Conservation (phyloP, 2,113 vertebrate genomes). For the Agelaius tricolor region DNA sequence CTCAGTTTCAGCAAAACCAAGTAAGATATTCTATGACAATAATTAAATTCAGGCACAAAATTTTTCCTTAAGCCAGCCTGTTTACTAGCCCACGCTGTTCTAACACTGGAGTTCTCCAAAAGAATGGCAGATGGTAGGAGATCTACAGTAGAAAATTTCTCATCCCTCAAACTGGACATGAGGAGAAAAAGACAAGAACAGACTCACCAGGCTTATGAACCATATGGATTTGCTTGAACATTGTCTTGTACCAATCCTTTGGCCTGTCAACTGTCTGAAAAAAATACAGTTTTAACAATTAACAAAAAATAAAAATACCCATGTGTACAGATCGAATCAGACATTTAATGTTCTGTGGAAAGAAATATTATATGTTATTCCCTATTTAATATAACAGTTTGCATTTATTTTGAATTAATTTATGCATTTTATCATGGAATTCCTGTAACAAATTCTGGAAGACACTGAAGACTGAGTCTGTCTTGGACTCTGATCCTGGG, state of each 20-base stretch:
- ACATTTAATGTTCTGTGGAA: background rate
- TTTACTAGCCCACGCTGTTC: background rate
- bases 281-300: conserved; percentile 41
- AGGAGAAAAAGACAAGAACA: background rate
- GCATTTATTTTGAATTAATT: background rate
- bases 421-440: background rate
- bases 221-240: conserved; percentile 99
- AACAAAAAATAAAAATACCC: background rate
- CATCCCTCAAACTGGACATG: background rate
- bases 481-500: background rate
- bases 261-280: conserved; percentile 95
- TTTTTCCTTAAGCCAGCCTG: background rate
- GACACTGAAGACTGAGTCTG: background rate
- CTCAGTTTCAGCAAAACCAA: background rate
- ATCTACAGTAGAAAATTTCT: background rate
- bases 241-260: conserved; percentile 99
- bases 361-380: background rate
- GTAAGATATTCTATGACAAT: background rate
- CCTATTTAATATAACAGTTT: background rate
- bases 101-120: background rate
- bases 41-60: background rate
- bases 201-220: conserved; percentile 93
- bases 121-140: background rate
- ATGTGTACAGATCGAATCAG: background rate
- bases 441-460: background rate